Conservation (phyloP, 1,140 invertebrate genomes). For the Bombus impatiens region DNA sequence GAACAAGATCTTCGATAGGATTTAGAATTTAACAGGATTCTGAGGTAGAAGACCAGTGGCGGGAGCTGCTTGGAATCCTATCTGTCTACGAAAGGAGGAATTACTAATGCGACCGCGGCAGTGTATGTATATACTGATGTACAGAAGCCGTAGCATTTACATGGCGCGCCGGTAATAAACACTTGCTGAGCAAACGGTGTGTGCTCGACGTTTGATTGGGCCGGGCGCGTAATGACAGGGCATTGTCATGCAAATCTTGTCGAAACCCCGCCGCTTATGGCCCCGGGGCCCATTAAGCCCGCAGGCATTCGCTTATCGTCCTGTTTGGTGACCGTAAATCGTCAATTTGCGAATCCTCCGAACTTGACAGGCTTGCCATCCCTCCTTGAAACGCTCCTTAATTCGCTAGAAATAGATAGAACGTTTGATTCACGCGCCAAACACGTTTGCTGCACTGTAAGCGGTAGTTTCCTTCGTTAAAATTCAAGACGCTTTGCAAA, state of each 20-base stretch:
- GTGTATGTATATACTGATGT: slow-evolving; percentile 28
- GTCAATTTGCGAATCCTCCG: slow-evolving; percentile 67
- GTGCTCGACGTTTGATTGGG: slow-evolving; percentile 73
- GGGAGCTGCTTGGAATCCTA: slow-evolving; percentile 14
- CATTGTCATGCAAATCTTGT: slow-evolving; percentile 76
- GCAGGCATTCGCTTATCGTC: slow-evolving; percentile 69
- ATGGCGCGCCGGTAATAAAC: slow-evolving; percentile 73
- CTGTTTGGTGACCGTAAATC: slow-evolving; percentile 71
- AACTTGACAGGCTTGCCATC: slow-evolving; percentile 50
- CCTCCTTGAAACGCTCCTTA: slow-evolving; percentile 51
- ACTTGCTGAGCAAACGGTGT: slow-evolving; percentile 72
- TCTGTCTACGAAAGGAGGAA: slow-evolving; percentile 48
- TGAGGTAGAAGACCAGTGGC: background rate
- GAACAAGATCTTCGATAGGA: background rate
- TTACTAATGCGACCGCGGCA: slow-evolving; percentile 59
- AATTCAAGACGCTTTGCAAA: background rate
- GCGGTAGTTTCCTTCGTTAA: background rate
- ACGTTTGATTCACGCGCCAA: background rate
- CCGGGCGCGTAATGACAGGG: slow-evolving; percentile 71
- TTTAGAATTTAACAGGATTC: background rate
- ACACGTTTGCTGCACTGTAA: background rate
- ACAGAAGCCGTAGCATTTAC: slow-evolving; percentile 64
- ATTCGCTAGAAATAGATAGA: slow-evolving; percentile 12
- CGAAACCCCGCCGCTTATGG: slow-evolving; percentile 68
- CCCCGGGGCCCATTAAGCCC: slow-evolving; percentile 68